Conservation (phyloP, 1,140 invertebrate genomes). For the Trichonephila inaurata region DNA sequence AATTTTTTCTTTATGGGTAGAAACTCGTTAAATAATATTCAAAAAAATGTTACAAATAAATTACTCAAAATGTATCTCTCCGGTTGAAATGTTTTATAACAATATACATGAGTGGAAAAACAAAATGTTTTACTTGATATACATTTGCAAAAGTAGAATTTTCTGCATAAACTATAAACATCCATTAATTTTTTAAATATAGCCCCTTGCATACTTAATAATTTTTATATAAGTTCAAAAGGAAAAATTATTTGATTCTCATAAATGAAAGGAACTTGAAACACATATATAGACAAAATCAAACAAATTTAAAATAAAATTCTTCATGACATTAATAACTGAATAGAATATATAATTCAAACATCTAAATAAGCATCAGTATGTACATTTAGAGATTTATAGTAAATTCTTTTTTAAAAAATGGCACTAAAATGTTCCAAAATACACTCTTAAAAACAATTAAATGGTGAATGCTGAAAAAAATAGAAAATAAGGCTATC, state of each 20-base stretch:
- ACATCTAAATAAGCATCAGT: constrained; percentile 11
- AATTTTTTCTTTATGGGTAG: too few species aligned
- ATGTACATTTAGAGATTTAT: constrained; percentile 16
- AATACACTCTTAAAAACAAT: background rate
- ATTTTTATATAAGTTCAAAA: background rate
- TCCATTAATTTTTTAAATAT: too few species aligned
- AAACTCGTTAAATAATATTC: too few species aligned
- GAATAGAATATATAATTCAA: constrained; percentile 24
- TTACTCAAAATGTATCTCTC: too few species aligned
- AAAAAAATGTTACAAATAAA: too few species aligned
- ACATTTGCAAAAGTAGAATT: too few species aligned
- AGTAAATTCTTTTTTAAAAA: background rate
- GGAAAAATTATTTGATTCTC: background rate
- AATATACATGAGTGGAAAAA: too few species aligned
- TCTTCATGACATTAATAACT: constrained; percentile 2
- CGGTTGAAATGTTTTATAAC: too few species aligned
- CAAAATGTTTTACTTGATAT: too few species aligned
- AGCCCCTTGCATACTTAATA: too few species aligned
- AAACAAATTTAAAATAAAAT: constrained; percentile 33
- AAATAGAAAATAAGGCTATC: background rate
- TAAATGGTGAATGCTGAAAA: background rate
- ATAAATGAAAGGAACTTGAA: background rate
- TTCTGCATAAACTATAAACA: too few species aligned
- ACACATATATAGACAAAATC: background rate
- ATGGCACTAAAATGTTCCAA: background rate